A percentile compares a stretch with the other conserved stretches of the same genome.
Evolutionary conservation across 2,797 vertebrate species (phyloP).

Genomic region (Echeneis naucrates): DNA sequence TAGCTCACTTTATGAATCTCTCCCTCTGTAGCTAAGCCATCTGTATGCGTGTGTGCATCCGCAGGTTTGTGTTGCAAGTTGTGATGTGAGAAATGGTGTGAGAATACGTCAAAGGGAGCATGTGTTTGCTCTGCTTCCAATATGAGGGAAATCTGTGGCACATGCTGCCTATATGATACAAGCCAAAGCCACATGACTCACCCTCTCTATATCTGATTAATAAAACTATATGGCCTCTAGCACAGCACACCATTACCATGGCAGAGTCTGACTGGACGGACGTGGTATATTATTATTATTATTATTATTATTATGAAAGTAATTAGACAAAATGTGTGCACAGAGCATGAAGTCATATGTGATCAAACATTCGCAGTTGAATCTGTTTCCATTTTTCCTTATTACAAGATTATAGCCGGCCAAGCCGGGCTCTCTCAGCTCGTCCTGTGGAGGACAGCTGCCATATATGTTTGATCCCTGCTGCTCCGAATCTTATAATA

Average conservation of each 20-base stretch:
- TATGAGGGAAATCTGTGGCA: slow-evolving; percentile 80
- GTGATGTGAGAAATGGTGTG: slow-evolving; percentile 78
- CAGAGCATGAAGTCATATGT: slow-evolving; percentile 19
- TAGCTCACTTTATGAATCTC: slow-evolving; percentile 48
- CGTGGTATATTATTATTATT: slow-evolving; percentile 11
- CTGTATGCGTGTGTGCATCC: slow-evolving; percentile 32
- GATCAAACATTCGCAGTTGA: slow-evolving; percentile 41
- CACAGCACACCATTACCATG: slow-evolving; percentile 43
- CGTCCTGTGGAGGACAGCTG: slow-evolving; percentile 58
- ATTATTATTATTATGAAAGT: slow-evolving; percentile 17
- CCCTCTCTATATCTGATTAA: slow-evolving; percentile 71
- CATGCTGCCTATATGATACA: slow-evolving; percentile 78
- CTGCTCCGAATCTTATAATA: slow-evolving; percentile 68
- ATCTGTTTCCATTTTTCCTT: slow-evolving; percentile 27
- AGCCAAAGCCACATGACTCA: slow-evolving; percentile 75
- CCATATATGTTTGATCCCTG: slow-evolving; percentile 55
- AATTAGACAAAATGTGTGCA: slow-evolving; percentile 13
- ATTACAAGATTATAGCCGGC: slow-evolving; percentile 29
- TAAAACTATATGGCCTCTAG: slow-evolving; percentile 65
- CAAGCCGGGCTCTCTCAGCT: slow-evolving; percentile 19
- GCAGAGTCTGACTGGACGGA: slow-evolving; percentile 21
- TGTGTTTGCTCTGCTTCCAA: slow-evolving; percentile 83
- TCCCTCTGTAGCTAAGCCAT: slow-evolving; percentile 49
- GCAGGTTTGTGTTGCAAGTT: slow-evolving; percentile 52
- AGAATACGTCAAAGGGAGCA: slow-evolving; percentile 78